Evolutionary conservation across 2,888 invertebrate genomes (phyloP).

Genomic region (Folsomia candida): DNA sequence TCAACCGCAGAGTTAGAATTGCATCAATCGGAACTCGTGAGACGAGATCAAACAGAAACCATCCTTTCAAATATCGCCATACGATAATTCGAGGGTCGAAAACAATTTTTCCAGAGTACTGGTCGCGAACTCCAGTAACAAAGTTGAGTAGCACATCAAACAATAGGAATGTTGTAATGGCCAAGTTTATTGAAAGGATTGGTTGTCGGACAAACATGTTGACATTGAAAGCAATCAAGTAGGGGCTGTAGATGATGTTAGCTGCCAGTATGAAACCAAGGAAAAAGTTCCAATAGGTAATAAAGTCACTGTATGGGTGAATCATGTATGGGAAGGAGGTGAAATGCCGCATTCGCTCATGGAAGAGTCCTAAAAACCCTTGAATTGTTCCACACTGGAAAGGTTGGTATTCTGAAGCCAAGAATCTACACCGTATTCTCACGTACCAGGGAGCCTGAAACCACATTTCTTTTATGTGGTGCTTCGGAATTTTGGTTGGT

Average conservation of each 20-base stretch:
- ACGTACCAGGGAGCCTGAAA: slow-evolving; percentile 25
- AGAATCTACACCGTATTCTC: slow-evolving; percentile 27
- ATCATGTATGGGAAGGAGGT: slow-evolving; percentile 26
- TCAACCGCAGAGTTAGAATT: neutral
- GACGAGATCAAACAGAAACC: slow-evolving; percentile 25
- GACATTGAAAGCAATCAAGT: slow-evolving; percentile 20
- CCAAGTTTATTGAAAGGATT: neutral
- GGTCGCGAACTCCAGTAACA: slow-evolving; percentile 20
- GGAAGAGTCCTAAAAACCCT: slow-evolving; percentile 15
- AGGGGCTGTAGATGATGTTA: slow-evolving; percentile 27
- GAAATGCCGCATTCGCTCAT: slow-evolving; percentile 28
- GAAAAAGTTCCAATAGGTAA: slow-evolving; percentile 23
- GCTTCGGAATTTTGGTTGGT: neutral
- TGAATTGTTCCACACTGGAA: slow-evolving; percentile 24
- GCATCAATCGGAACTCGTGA: slow-evolving; percentile 20
- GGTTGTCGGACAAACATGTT: neutral
- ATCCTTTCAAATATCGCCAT: neutral
- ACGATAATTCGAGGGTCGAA: slow-evolving; percentile 7
- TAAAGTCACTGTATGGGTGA: slow-evolving; percentile 33
- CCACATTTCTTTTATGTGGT: slow-evolving; percentile 3
- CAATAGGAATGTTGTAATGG: slow-evolving; percentile 10
- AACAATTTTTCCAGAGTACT: slow-evolving; percentile 1
- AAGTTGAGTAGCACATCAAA: slow-evolving; percentile 24
- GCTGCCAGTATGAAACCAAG: slow-evolving; percentile 8
- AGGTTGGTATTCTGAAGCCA: slow-evolving; percentile 14